These are phyloP conservation scores for Pardalotus punctatus DNA, from an alignment of 2,113 vertebrate species.

Conservation along the genomic window DNA sequence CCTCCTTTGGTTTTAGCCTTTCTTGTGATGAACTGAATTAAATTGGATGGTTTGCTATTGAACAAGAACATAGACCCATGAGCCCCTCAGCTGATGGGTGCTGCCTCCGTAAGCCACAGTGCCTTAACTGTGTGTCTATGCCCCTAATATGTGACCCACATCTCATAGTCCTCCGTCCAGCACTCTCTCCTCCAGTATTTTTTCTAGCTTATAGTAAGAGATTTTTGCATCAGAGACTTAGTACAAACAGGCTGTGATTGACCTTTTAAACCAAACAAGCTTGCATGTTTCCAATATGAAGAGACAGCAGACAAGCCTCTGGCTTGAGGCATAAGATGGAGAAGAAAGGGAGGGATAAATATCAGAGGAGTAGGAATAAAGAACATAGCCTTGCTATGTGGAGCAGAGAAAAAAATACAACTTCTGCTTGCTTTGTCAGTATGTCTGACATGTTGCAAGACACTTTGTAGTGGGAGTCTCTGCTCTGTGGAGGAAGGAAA, in stretches of 20 bases:
- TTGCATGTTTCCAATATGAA: constrained; percentile 54
- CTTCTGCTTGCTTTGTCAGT: constrained; percentile 20
- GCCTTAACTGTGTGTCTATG: neutral
- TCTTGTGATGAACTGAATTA: neutral
- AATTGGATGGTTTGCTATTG: neutral
- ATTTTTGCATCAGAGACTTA: constrained; percentile 40
- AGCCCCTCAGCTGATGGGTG: neutral
- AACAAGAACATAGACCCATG: neutral
- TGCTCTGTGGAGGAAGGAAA: neutral
- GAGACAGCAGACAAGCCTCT: constrained; percentile 60
- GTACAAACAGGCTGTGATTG: constrained; percentile 59
- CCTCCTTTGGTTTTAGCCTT: neutral
- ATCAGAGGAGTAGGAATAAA: constrained; percentile 18
- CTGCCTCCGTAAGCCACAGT: neutral
- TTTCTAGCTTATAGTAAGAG: constrained; percentile 9
- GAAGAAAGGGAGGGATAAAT: constrained; percentile 54
- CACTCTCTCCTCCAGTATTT: neutral
- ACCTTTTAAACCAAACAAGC: constrained; percentile 72
- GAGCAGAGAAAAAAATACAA: neutral
- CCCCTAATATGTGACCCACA: neutral
- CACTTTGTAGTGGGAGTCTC: constrained; percentile 14
- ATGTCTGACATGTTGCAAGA: constrained; percentile 15
- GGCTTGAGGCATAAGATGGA: constrained; percentile 62
- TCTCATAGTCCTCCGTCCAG: neutral
- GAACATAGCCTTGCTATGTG: neutral